Base-by-base conservation (phyloP, 2,797 vertebrate genomes). In the Cirrhinus mrigala region DNA sequence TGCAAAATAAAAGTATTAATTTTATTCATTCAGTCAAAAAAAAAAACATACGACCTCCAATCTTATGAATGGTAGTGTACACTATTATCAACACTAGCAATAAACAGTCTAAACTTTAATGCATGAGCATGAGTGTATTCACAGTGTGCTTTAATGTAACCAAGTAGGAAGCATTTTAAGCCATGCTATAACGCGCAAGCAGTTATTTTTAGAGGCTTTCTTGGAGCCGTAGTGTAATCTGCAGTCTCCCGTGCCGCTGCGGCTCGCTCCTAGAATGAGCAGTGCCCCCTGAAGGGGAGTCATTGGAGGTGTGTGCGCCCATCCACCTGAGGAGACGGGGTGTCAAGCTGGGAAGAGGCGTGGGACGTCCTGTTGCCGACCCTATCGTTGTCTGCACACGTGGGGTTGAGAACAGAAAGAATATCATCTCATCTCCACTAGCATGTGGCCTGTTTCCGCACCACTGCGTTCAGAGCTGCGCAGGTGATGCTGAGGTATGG, bases 231-330 rank as follows among this genome's bases (percentile, higher is more conserved):
- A 82, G 80, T 82, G 24, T 81, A 86, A 82, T 79, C 50, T 84
- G 79, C 56, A 85, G 16, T 86, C 52, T 82, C 81, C 62, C 24
- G 46, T 50, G 84, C 70, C 5, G 79, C 88, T 87, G 74, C 1
- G 18, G 70, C 87, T 89, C 81, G 16, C 86, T 88, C 88, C 90
- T 90, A 85, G 44, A 81, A 88, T 29, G 87, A 92, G 89, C 85
- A 90, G 86, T 29, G 84, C 90, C 91, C 92, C 86, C 89, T 87
- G 88, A 82, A 90, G 89, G 83, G 85, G 11, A 88, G 82, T 88
- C 89, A 90, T 89, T 74, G 2, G 89, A 93, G 89, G 90, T 87
- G 87, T 81, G 3, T 1, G 74, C 44, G 44, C 81, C 89, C 90
- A 90, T 89, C 60, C 29, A 82, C 88, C 91, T 88, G 84, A 83